These are phyloP conservation scores for Chrysolina haemoptera DNA, from an alignment of 2,888 invertebrate species.

Conservation along the genomic window DNA sequence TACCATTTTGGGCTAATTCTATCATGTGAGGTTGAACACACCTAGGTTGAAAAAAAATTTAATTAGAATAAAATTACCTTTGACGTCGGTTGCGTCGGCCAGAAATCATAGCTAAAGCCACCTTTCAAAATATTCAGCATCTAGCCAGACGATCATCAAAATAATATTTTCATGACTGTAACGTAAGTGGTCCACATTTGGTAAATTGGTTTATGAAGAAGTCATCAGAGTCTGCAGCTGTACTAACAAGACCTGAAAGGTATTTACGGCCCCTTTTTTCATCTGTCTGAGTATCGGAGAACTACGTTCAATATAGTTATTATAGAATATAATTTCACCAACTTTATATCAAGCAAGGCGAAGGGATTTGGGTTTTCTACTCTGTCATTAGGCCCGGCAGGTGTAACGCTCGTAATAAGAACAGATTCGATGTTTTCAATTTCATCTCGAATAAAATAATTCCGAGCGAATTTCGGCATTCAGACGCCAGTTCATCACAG, in stretches of 20 bases:
- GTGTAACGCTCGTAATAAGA: constrained; percentile 31
- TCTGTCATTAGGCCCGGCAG: constrained; percentile 36
- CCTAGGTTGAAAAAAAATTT: no score
- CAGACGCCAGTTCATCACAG: no score
- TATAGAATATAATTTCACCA: constrained; percentile 56
- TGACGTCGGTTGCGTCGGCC: background rate
- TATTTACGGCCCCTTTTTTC: constrained; percentile 33
- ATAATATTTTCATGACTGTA: background rate
- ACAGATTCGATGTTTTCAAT: constrained; percentile 11
- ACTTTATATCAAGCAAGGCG: constrained; percentile 15
- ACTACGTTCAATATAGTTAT: constrained; percentile 57
- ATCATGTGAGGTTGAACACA: no score
- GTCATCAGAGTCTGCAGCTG: constrained; percentile 56
- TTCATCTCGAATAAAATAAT: background rate
- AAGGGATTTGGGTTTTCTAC: background rate
- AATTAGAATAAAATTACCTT: background rate
- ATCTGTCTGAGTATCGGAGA: constrained; percentile 29
- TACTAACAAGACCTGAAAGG: constrained; percentile 55
- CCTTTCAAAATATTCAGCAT: background rate
- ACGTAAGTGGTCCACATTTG: constrained; percentile 33
- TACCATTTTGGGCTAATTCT: no score
- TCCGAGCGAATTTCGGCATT: no score
- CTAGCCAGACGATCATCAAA: background rate
- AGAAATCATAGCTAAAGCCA: background rate
- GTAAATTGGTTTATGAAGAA: constrained; percentile 47